These are phyloP conservation scores for Yponomeuta sedellus DNA, from an alignment of 2,888 invertebrate genomes.

Conservation along the genomic window DNA sequence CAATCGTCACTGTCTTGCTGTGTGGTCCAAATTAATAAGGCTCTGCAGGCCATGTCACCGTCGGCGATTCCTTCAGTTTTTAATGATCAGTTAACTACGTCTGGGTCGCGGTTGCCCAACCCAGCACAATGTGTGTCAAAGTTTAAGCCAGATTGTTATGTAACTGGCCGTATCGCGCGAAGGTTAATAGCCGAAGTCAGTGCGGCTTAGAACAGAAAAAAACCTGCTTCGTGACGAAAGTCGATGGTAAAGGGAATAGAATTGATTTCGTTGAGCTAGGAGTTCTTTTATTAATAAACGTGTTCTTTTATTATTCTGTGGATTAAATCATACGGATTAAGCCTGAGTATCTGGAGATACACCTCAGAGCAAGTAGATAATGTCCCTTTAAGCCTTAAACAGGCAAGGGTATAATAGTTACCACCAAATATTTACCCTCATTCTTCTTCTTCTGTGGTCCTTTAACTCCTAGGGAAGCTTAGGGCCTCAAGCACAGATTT, in stretches of 20 bases:
- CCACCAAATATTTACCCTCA: no score
- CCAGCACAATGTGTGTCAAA: conserved; percentile 17
- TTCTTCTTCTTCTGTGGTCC: no score
- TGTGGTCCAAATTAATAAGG: conserved; percentile 1
- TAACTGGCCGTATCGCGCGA: conserved; percentile 9
- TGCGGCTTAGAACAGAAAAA: background rate
- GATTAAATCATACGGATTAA: no score
- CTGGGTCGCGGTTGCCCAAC: conserved; percentile 12
- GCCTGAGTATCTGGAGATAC: no score
- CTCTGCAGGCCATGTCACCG: background rate
- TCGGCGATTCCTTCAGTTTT: conserved; percentile 6
- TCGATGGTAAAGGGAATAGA: background rate
- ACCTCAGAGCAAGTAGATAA: no score
- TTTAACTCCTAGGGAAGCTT: no score
- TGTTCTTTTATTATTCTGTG: no score
- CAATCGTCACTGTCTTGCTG: background rate
- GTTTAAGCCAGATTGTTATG: conserved; percentile 15
- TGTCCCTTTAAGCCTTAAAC: no score
- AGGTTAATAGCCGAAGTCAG: conserved; percentile 11
- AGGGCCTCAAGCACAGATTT: no score
- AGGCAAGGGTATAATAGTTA: no score
- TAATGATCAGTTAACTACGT: conserved; percentile 7
- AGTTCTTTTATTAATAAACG: no score
- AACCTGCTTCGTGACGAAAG: background rate
- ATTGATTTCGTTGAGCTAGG: no score